phyloP scores from a whole-genome alignment of 2,797 vertebrate species.

The Girardinus metallicus region DNA sequence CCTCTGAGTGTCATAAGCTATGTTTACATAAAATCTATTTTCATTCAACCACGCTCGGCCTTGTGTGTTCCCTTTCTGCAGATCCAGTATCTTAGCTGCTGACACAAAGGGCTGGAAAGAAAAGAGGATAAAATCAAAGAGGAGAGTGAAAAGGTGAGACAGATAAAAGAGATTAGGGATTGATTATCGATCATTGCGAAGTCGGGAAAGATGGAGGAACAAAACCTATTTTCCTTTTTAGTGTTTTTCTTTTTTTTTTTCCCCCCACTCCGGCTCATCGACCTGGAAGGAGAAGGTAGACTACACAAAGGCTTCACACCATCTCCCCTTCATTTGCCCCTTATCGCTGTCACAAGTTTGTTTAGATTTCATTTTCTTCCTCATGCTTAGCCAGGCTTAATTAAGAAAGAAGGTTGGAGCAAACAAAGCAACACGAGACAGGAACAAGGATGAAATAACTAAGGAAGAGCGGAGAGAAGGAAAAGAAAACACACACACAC shows the following conservation, averaged over 20 bases:
- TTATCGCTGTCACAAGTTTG: constrained; percentile 24
- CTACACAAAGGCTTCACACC: constrained; percentile 43
- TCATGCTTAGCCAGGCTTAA: constrained; percentile 34
- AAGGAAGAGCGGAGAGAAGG: neutral
- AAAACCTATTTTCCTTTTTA: constrained; percentile 58
- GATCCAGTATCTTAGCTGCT: constrained; percentile 40
- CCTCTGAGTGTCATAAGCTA: neutral
- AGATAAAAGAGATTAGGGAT: constrained; percentile 72
- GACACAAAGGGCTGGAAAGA: constrained; percentile 41
- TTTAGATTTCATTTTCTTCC: constrained; percentile 32
- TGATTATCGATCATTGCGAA: constrained; percentile 72
- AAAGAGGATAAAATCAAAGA: constrained; percentile 26
- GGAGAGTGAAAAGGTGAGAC: constrained; percentile 42
- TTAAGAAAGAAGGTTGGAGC: constrained; percentile 35
- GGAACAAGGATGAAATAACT: constrained; percentile 1
- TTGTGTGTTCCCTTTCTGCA: constrained; percentile 21
- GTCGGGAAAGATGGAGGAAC: constrained; percentile 60
- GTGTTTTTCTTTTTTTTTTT: constrained; percentile 29
- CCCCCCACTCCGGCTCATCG: constrained; percentile 29
- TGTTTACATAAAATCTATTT: neutral
- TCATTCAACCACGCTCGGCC: constrained; percentile 19
- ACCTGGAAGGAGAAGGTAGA: constrained; percentile 33
- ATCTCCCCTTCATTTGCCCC: constrained; percentile 73
- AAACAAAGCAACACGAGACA: constrained; percentile 23
- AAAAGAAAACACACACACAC: neutral